Conservation (phyloP, 2,888 invertebrate genomes). For the Coremacera marginata region DNA sequence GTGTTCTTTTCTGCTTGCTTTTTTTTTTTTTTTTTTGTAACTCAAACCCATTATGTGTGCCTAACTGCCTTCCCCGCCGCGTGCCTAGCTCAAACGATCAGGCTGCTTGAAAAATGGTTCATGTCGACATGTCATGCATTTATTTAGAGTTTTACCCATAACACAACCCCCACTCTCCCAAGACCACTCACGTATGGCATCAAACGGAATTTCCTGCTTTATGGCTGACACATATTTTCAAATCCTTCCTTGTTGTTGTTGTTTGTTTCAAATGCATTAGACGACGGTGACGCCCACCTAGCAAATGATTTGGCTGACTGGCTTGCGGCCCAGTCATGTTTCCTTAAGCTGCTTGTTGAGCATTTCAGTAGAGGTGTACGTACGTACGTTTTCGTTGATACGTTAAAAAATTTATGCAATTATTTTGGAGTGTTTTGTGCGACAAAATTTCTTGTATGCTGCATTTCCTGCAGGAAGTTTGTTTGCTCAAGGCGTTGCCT, state of each 20-base stretch:
- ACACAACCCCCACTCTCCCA: neutral
- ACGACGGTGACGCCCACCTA: neutral
- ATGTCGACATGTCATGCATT: neutral
- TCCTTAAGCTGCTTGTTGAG: slow-evolving; percentile 1
- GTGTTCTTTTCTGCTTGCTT: neutral
- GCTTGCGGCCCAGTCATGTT: neutral
- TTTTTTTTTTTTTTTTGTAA: too few species aligned
- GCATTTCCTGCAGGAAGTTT: too few species aligned
- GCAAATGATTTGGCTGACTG: neutral
- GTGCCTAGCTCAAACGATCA: neutral
- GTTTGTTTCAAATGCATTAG: neutral
- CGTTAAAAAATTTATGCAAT: slow-evolving; percentile 15
- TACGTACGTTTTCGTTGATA: neutral
- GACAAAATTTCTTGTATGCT: too few species aligned
- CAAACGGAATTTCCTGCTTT: slow-evolving; percentile 21
- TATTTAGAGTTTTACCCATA: too few species aligned
- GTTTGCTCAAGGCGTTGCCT: neutral
- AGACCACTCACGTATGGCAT: neutral
- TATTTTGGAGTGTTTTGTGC: slow-evolving; percentile 3
- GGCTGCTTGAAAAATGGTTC: neutral
- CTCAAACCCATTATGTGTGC: neutral
- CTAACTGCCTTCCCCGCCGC: neutral
- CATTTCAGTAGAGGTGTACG: neutral
- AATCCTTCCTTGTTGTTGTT: neutral
- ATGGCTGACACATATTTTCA: slow-evolving; percentile 11